phyloP scores from a whole-genome alignment of 2,113 vertebrate genomes.

The Donacobius atricapilla region DNA sequence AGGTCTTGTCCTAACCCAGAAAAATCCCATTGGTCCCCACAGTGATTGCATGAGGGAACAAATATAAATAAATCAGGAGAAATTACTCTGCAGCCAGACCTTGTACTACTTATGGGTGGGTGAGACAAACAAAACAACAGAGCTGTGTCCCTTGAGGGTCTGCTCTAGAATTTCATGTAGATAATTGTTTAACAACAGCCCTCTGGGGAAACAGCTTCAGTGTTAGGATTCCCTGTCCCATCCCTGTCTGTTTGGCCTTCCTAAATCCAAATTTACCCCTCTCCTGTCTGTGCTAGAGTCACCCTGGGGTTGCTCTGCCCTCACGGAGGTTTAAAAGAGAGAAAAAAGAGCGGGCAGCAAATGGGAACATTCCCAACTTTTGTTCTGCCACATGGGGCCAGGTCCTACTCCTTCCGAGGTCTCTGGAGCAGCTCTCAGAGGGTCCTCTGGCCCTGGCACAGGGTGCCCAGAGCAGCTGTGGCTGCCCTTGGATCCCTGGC shows the following conservation, averaged over 20 bases:
- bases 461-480: neutral
- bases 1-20: neutral
- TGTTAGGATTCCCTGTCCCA: fast-evolving
- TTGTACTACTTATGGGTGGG: neutral
- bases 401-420: fast-evolving
- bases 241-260: too few relatives aligned
- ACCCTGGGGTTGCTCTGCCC: too few relatives aligned
- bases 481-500: neutral
- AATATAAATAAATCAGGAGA: neutral
- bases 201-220: fast-evolving
- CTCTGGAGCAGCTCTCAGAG: neutral
- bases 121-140: neutral
- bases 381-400: fast-evolving
- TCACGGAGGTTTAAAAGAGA: fast-evolving
- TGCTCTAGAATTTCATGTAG: neutral
- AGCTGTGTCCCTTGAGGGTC: neutral
- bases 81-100: neutral
- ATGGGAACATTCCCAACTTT: fast-evolving
- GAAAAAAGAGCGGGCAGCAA: fast-evolving
- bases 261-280: neutral
- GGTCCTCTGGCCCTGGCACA: neutral
- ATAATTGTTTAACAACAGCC: neutral
- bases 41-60: neutral
- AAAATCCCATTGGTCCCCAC: neutral
- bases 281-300: neutral